These are phyloP conservation scores for Lethocerus indicus DNA, from an alignment of 1,140 invertebrate genomes.

Conservation along the genomic window DNA sequence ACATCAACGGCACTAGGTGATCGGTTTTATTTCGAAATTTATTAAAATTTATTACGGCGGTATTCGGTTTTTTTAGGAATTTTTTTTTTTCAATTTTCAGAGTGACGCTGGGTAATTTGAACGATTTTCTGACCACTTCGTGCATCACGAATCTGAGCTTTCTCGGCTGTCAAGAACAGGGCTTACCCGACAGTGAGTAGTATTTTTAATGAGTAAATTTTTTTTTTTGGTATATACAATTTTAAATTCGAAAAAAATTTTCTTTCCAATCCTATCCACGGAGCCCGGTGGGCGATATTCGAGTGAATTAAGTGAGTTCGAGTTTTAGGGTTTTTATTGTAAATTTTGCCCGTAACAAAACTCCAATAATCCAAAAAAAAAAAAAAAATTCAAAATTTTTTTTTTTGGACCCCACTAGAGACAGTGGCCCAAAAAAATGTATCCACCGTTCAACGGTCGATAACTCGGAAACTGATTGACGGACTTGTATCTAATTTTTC, in stretches of 20 bases:
- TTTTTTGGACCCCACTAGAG: no score
- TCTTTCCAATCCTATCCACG: no score
- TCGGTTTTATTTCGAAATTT: background rate
- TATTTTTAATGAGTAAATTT: constrained; percentile 25
- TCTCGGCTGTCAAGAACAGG: constrained; percentile 77
- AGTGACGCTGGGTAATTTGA: constrained; percentile 77
- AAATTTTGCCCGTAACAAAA: no score
- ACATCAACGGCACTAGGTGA: constrained; percentile 84
- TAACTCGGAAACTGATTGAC: no score
- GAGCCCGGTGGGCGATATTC: no score
- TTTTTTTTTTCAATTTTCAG: constrained; percentile 25
- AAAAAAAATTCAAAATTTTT: no score
- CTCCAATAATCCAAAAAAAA: no score
- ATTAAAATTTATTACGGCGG: background rate
- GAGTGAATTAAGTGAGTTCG: no score
- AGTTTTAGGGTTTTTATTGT: no score
- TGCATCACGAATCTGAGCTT: constrained; percentile 93
- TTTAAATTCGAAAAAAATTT: background rate
- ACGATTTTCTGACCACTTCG: constrained; percentile 87
- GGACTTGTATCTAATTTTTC: no score
- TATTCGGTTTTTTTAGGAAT: background rate
- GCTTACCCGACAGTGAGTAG: constrained; percentile 55
- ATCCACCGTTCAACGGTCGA: no score
- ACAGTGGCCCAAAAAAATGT: no score
- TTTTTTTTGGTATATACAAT: constrained; percentile 1